These are phyloP conservation scores for Apus apus DNA, from an alignment of 2,113 vertebrate genomes.

Conservation along the genomic window DNA sequence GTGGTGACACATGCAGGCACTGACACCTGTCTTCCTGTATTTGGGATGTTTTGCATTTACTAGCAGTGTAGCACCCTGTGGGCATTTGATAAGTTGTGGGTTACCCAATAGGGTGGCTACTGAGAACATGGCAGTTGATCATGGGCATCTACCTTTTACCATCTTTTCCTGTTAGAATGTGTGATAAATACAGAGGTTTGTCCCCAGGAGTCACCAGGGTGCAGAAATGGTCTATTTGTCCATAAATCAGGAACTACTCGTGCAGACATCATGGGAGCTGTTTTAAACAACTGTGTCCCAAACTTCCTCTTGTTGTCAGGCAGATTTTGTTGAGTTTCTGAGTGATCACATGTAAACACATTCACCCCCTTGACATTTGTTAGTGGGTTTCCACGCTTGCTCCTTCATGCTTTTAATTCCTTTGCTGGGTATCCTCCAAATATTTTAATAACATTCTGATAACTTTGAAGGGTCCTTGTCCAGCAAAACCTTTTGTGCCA, in stretches of 20 bases:
- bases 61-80: no score
- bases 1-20: not conserved
- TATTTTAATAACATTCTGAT: not conserved
- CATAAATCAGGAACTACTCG: not conserved
- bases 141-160: not conserved
- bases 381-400: not conserved
- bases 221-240: not conserved
- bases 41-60: not conserved
- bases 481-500: not conserved
- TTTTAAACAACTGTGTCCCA: not conserved
- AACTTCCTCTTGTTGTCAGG: not conserved
- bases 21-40: fast-evolving
- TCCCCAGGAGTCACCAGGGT: not conserved
- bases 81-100: not conserved
- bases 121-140: not conserved
- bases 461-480: not conserved
- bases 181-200: not conserved
- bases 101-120: not conserved
- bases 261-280: not conserved
- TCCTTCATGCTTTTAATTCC: not conserved
- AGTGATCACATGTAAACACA: not conserved
- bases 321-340: not conserved
- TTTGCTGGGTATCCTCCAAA: not conserved
- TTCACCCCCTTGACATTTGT: not conserved
- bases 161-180: not conserved